A percentile compares a stretch with the other conserved stretches of the same genome.
phyloP scores from a whole-genome alignment of 2,888 invertebrate genomes.

The Drosophila putrida region DNA sequence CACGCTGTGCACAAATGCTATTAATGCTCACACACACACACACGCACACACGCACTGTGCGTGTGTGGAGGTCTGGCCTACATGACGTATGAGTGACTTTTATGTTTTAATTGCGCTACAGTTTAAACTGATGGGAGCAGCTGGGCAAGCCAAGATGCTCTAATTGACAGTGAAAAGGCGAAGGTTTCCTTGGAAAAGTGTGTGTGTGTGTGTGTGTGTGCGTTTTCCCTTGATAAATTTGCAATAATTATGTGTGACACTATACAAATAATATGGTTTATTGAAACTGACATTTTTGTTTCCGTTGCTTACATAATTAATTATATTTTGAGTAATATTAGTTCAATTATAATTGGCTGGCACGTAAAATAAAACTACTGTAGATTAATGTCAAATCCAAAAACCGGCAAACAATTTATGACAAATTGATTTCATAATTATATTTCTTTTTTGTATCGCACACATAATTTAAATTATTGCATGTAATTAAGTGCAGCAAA shows the following conservation, averaged over 20 bases:
- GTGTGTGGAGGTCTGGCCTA: slow-evolving; percentile 27
- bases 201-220: too few species aligned
- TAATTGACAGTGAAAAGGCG: slow-evolving; percentile 69
- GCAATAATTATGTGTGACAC: background rate
- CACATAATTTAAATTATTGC: slow-evolving; percentile 10
- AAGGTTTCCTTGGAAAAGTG: background rate
- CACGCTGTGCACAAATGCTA: slow-evolving; percentile 72
- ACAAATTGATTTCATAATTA: slow-evolving; percentile 7
- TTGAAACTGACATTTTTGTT: slow-evolving; percentile 1
- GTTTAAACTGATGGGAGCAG: slow-evolving; percentile 65
- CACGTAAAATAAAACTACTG: slow-evolving; percentile 38
- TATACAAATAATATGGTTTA: background rate
- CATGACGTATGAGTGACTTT: slow-evolving; percentile 80
- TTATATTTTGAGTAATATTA: slow-evolving; percentile 38
- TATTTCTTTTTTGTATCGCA: background rate
- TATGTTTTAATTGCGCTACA: slow-evolving; percentile 77
- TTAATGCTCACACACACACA: slow-evolving; percentile 51
- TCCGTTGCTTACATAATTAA: slow-evolving; percentile 50
- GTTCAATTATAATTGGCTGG: slow-evolving; percentile 41
- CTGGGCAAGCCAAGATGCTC: slow-evolving; percentile 62
- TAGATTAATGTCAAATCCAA: slow-evolving; percentile 31
- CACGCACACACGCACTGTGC: slow-evolving; percentile 13
- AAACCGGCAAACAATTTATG: slow-evolving; percentile 22
- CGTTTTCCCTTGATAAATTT: background rate
- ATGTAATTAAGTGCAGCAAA: slow-evolving; percentile 8